Conservation (phyloP, 2,888 invertebrate species). For the Lithophane semibrunnea region DNA sequence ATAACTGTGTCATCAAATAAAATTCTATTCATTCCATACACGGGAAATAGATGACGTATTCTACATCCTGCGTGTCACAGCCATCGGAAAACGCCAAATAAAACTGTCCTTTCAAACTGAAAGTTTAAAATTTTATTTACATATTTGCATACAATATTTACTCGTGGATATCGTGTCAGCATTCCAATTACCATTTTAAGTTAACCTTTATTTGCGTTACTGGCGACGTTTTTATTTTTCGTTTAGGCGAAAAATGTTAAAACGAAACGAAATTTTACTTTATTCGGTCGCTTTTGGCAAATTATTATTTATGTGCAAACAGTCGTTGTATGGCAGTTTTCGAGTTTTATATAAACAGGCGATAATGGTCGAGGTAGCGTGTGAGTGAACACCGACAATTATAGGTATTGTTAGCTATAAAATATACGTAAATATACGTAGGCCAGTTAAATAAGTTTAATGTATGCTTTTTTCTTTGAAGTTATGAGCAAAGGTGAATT, state of each 20-base stretch:
- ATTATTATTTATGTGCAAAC: conserved; percentile 82
- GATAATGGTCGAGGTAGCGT: conserved; percentile 68
- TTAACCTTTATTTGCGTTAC: conserved; percentile 70
- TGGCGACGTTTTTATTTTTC: conserved; percentile 52
- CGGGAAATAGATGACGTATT: conserved; percentile 21
- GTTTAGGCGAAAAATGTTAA: conserved; percentile 57
- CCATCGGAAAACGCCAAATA: conserved; percentile 49
- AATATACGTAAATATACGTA: conserved; percentile 9
- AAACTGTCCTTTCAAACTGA: conserved; percentile 51
- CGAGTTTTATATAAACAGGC: conserved; percentile 76
- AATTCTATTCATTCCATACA: conserved; percentile 6
- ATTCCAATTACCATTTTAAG: conserved; percentile 76
- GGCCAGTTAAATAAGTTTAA: conserved; percentile 7
- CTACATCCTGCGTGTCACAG: conserved; percentile 28
- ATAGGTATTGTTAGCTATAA: conserved; percentile 7
- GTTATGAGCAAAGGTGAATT: background rate
- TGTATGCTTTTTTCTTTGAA: background rate
- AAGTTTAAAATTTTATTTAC: conserved; percentile 67
- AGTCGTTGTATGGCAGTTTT: conserved; percentile 73
- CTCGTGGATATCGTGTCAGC: conserved; percentile 71
- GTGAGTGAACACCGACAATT: conserved; percentile 36
- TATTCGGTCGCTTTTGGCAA: conserved; percentile 68
- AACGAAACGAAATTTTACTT: conserved; percentile 64
- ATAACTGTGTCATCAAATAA: background rate
- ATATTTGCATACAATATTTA: conserved; percentile 74